These are phyloP conservation scores for Catharus minimus DNA, from an alignment of 2,113 vertebrate species.

Conservation along the genomic window DNA sequence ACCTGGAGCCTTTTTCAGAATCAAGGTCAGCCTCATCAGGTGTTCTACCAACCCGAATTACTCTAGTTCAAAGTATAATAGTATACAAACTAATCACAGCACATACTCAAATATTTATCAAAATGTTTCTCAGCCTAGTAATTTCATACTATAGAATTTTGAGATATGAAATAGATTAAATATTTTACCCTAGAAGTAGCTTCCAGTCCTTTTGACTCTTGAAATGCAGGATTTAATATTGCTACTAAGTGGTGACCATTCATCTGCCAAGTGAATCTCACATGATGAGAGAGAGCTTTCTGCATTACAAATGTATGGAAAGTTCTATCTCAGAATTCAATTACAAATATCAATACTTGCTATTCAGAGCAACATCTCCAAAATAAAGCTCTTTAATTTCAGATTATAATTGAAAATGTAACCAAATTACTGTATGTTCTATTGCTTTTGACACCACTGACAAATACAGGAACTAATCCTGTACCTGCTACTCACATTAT, in stretches of 20 bases:
- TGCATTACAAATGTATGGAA: conserved; percentile 53
- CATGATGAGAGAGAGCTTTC: conserved; percentile 80
- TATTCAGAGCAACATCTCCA: conserved; percentile 36
- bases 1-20: not conserved
- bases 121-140: conserved; percentile 23
- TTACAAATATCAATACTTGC: conserved; percentile 59
- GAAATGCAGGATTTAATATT: conserved; percentile 78
- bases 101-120: conserved; percentile 23
- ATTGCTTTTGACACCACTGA: conserved; percentile 3
- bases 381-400: conserved; percentile 62
- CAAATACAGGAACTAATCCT: conserved; percentile 44
- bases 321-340: conserved; percentile 38
- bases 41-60: not conserved
- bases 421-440: conserved; percentile 35
- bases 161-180: conserved; percentile 11
- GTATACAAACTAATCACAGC: conserved; percentile 27
- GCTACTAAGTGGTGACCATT: conserved; percentile 75
- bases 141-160: conserved; percentile 32
- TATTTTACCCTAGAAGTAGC: conserved; percentile 77
- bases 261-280: conserved; percentile 78
- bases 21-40: not conserved
- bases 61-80: not conserved
- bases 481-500: conserved; percentile 25
- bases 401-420: conserved; percentile 58
- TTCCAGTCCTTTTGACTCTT: conserved; percentile 77